phyloP scores from a whole-genome alignment of 30 jellyfish, hydroid and myxozoan species.

The Morbakka virulenta region DNA sequence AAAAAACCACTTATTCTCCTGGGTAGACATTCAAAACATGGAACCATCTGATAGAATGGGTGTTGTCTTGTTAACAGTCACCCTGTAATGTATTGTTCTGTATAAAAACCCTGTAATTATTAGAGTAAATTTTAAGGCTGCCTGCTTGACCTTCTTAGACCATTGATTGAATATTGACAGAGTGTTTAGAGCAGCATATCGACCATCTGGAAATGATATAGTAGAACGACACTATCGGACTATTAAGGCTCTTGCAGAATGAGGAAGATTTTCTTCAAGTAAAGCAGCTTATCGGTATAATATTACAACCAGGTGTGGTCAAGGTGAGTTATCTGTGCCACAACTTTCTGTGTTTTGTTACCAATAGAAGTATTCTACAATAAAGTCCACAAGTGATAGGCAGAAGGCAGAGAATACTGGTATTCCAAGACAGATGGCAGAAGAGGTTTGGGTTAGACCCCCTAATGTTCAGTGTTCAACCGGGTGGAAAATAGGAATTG shows the following conservation, averaged over 20 bases:
- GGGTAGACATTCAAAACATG: too few relatives aligned
- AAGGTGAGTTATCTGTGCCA: conserved; percentile 7
- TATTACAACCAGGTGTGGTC: conserved; percentile 1
- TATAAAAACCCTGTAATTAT: too few relatives aligned
- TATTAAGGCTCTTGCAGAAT: conserved; percentile 1
- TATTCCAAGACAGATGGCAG: conserved; percentile 10
- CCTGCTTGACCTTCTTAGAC: too few relatives aligned
- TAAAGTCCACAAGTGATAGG: conserved; percentile 2
- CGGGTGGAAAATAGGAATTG: not conserved
- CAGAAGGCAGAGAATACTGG: conserved; percentile 13
- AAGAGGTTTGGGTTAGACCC: conserved; percentile 28
- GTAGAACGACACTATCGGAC: conserved; percentile 19
- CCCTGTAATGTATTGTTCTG: too few relatives aligned
- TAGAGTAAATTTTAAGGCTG: too few relatives aligned
- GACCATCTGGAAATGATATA: conserved; percentile 22
- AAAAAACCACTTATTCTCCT: too few relatives aligned
- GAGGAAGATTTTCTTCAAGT: not conserved
- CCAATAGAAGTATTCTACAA: conserved; percentile 1
- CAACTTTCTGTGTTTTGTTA: not conserved
- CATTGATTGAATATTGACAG: not conserved
- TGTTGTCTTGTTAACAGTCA: too few relatives aligned
- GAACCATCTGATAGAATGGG: too few relatives aligned
- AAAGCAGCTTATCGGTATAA: conserved; percentile 9
- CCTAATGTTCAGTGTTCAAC: conserved; percentile 10
- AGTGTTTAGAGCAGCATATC: conserved; percentile 3